Percentiles rank a stretch among this genome's conserved stretches.
Evolutionary conservation across 2,888 invertebrate genomes (phyloP).

Genomic region (Eupithecia tripunctaria): DNA sequence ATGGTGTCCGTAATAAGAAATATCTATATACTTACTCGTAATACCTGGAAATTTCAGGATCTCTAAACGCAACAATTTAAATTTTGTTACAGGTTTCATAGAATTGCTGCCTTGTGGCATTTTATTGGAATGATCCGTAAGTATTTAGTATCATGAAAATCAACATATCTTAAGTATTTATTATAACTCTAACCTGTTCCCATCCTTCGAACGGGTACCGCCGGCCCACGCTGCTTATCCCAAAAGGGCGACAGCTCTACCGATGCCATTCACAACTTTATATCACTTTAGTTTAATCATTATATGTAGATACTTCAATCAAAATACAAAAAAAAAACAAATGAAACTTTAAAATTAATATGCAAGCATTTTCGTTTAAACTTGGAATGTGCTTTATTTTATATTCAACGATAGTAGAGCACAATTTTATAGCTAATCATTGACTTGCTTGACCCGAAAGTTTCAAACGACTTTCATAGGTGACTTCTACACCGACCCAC

Average conservation of each 20-base stretch:
- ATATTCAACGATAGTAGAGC: background rate
- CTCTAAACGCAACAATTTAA: background rate
- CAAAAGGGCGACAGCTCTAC: conserved; percentile 84
- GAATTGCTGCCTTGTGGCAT: background rate
- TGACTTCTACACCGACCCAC: conserved; percentile 79
- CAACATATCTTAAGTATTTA: too few relatives aligned
- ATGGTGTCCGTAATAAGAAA: too few relatives aligned
- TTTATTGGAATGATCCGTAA: background rate
- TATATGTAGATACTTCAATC: background rate
- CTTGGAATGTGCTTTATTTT: background rate
- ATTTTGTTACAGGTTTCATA: background rate
- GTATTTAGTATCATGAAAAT: too few relatives aligned
- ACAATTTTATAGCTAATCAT: conserved; percentile 30
- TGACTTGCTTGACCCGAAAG: conserved; percentile 52
- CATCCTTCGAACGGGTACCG: conserved; percentile 87
- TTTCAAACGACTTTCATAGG: conserved; percentile 65
- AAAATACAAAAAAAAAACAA: conserved; percentile 1
- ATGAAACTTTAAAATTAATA: background rate
- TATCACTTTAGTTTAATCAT: conserved; percentile 26
- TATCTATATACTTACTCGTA: too few relatives aligned
- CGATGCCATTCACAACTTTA: conserved; percentile 44
- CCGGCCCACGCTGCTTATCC: conserved; percentile 85
- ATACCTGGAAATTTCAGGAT: too few relatives aligned
- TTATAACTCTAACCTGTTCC: conserved; percentile 86
- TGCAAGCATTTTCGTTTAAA: background rate